A percentile compares a stretch with the other conserved stretches of the same genome.
phyloP scores from a whole-genome alignment of 2,888 invertebrate species.

The Lasioglossum pauxillum region DNA sequence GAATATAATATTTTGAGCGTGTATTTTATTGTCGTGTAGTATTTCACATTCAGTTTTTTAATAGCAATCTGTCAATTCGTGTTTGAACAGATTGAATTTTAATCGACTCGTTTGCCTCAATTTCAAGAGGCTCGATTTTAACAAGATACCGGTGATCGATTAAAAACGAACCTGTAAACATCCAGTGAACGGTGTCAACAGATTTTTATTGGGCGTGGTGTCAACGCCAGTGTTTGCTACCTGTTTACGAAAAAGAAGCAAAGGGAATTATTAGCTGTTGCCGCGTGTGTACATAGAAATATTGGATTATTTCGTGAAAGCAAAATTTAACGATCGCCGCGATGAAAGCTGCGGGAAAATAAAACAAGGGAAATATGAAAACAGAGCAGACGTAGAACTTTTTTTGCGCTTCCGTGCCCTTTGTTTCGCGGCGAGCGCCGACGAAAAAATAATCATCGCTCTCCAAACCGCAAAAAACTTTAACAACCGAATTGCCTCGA shows the following conservation, averaged over 20 bases:
- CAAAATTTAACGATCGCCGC: conserved; percentile 25
- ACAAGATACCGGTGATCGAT: not conserved
- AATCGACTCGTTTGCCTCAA: not conserved
- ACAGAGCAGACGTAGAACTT: not conserved
- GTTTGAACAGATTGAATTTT: not conserved
- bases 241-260: not conserved
- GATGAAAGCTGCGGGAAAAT: conserved; percentile 19
- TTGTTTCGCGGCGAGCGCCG: conserved; percentile 14
- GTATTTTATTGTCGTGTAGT: not conserved
- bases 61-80: not conserved
- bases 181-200: not conserved
- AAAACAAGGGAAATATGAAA: conserved; percentile 14
- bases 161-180: not conserved
- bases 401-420: conserved; percentile 20
- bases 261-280: not conserved
- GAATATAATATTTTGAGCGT: not conserved
- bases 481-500: not conserved
- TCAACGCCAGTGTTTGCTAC: not conserved
- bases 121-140: not conserved
- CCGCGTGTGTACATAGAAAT: not conserved
- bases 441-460: conserved; percentile 16
- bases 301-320: conserved; percentile 2
- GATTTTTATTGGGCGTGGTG: not conserved
- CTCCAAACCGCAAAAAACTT: conserved; percentile 5
- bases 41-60: not conserved